These are phyloP conservation scores for Empis livida DNA, from an alignment of 2,888 invertebrate species.

Conservation along the genomic window DNA sequence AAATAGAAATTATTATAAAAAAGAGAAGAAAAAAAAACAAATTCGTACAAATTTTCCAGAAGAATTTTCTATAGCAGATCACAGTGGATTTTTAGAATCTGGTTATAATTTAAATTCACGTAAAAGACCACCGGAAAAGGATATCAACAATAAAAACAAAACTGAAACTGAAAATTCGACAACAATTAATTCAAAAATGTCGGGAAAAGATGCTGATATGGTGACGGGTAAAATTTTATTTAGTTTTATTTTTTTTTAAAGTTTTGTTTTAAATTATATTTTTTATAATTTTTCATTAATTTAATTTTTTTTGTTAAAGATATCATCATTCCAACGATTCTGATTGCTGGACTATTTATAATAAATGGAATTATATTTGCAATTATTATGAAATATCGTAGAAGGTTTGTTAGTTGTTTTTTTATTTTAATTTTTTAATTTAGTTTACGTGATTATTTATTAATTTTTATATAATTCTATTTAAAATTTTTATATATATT, in stretches of 20 bases:
- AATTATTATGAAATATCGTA: conserved; percentile 43
- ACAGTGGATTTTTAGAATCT: conserved; percentile 11
- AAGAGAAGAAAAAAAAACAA: neutral
- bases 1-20: neutral
- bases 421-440: too few relatives aligned
- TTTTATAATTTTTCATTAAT: conserved; percentile 5
- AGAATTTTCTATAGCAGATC: conserved; percentile 13
- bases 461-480: too few relatives aligned
- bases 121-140: conserved; percentile 5
- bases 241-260: conserved; percentile 4
- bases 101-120: conserved; percentile 9
- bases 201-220: conserved; percentile 17
- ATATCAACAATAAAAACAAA: neutral
- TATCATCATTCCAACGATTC: conserved; percentile 55
- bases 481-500: too few relatives aligned
- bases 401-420: conserved; percentile 15
- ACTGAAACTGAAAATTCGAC: neutral
- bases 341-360: conserved; percentile 56
- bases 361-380: conserved; percentile 61
- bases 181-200: conserved; percentile 11
- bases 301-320: conserved; percentile 35
- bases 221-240: conserved; percentile 15
- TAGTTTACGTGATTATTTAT: too few relatives aligned
- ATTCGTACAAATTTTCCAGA: conserved; percentile 14
- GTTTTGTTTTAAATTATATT: conserved; percentile 3